Evolutionary conservation across 2,888 invertebrate species (phyloP).

Genomic region (Brachylomia viminalis): DNA sequence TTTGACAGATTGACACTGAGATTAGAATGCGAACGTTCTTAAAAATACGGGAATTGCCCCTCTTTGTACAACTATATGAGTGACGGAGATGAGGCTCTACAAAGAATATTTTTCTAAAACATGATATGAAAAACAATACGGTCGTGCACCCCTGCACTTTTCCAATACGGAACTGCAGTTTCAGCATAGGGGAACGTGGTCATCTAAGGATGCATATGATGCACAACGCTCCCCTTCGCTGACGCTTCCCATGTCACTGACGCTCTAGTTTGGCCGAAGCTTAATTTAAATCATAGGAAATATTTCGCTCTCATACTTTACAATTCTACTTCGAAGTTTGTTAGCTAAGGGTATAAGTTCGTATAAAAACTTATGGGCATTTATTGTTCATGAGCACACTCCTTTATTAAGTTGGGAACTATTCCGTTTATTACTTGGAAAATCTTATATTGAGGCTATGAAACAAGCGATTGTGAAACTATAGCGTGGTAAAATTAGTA

Average conservation of each 20-base stretch:
- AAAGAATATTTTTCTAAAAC: too few species aligned
- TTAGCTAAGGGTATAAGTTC: slow-evolving; percentile 30
- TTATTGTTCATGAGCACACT: slow-evolving; percentile 45
- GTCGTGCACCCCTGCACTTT: neutral
- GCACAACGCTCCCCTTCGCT: too few species aligned
- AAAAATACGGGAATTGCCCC: too few species aligned
- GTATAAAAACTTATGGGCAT: slow-evolving; percentile 52
- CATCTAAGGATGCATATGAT: neutral
- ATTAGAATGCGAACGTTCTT: too few species aligned
- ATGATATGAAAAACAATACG: neutral
- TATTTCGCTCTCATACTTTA: slow-evolving; percentile 8
- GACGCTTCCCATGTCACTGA: neutral
- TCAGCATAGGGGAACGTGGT: neutral
- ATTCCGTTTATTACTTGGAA: slow-evolving; percentile 50
- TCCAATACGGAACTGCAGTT: neutral
- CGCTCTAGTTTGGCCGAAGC: neutral
- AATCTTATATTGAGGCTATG: slow-evolving; percentile 31
- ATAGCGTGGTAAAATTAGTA: neutral
- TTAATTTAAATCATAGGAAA: slow-evolving; percentile 15
- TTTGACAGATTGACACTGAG: too few species aligned
- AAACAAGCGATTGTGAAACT: slow-evolving; percentile 26
- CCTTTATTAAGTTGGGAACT: slow-evolving; percentile 51
- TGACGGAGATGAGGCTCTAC: neutral
- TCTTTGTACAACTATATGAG: neutral
- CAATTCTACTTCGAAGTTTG: slow-evolving; percentile 35